These are phyloP conservation scores for Neodiprion fabricii DNA, from an alignment of 1,140 invertebrate genomes.

Conservation along the genomic window DNA sequence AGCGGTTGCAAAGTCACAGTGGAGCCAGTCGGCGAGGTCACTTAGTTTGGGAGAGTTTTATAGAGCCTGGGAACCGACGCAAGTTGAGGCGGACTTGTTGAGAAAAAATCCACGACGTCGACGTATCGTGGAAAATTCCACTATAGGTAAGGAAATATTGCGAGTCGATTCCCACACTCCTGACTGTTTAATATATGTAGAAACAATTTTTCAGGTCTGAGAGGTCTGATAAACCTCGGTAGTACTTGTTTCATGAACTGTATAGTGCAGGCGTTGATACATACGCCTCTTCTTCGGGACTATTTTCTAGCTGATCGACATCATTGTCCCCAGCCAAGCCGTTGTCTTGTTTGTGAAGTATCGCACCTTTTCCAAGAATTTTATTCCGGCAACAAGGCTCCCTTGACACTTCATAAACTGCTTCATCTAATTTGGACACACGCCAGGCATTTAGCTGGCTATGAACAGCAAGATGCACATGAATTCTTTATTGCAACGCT, in stretches of 20 bases:
- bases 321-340: slow-evolving; percentile 74
- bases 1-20: slow-evolving; percentile 70
- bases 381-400: slow-evolving; percentile 88
- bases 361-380: slow-evolving; percentile 89
- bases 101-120: slow-evolving; percentile 78
- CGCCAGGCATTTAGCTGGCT: slow-evolving; percentile 92
- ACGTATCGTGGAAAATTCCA: slow-evolving; percentile 80
- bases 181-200: slow-evolving; percentile 16
- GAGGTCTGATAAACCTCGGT: slow-evolving; percentile 96
- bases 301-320: slow-evolving; percentile 96
- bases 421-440: slow-evolving; percentile 97
- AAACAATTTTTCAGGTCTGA: slow-evolving; percentile 65
- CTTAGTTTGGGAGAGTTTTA: slow-evolving; percentile 75
- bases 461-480: slow-evolving; percentile 98
- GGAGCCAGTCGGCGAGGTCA: slow-evolving; percentile 65
- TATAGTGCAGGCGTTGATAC: slow-evolving; percentile 94
- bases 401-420: slow-evolving; percentile 86
- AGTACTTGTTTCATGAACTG: slow-evolving; percentile 99
- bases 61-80: slow-evolving; percentile 81
- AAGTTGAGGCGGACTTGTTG: slow-evolving; percentile 73
- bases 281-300: slow-evolving; percentile 92
- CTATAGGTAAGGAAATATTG: slow-evolving; percentile 68
- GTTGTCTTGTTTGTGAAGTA: slow-evolving; percentile 94
- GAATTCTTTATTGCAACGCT: slow-evolving; percentile 97
- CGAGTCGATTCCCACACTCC: background rate